Evolutionary conservation across 1,140 invertebrate species (phyloP), one percentile per base, ranked within the genome.

Genomic region (Trissolcus basalis): DNA sequence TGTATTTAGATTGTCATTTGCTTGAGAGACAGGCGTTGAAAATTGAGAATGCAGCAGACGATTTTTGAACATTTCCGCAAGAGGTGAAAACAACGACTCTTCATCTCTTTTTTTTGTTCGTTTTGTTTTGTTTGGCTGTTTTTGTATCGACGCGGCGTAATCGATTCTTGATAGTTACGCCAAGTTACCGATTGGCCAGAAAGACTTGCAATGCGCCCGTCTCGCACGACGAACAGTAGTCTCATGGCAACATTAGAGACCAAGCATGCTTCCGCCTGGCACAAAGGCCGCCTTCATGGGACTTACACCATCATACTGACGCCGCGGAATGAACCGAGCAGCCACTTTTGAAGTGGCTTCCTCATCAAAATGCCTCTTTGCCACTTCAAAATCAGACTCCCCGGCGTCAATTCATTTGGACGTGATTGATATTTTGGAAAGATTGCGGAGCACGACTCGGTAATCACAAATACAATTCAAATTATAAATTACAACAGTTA

Each of bases 251-350:
- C 69, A 73, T 79, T 71, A 83, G 82, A 83, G 78, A 50, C 81
- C 79, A 82, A 80, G 65, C 83, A 84, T 82, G 81, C 82, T 85
- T 85, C 83, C 83, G 83, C 78, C 72, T 70, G 73, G 61, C 61
- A 85, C 83, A 85, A 84, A 85, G 83, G 58, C 78, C 49, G 79
- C 83, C 80, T 85, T 85, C 82, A 85, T 85, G 53, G 80, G 48
- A 68, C 72, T 69, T 69, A 71, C 65, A 78, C 69, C 79, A 63
- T 77, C 64, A 64, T 65, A 65, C 60, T 65, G 59, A 71, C 65
- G 72, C 56, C 58, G 43, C 61, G 68, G 75, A 61, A 71, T 68
- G 45, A 77, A 55, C 65, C 63, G 45, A 65, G 49, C 54, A 70
- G 67, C 67, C 61, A 71, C 67, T 70, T 63, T 77, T 55, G 70